Percentiles rank a stretch among this genome's conserved stretches.
These are phyloP conservation scores for Lycorma delicatula DNA, from an alignment of 1,140 invertebrate genomes.

Conservation along the genomic window DNA sequence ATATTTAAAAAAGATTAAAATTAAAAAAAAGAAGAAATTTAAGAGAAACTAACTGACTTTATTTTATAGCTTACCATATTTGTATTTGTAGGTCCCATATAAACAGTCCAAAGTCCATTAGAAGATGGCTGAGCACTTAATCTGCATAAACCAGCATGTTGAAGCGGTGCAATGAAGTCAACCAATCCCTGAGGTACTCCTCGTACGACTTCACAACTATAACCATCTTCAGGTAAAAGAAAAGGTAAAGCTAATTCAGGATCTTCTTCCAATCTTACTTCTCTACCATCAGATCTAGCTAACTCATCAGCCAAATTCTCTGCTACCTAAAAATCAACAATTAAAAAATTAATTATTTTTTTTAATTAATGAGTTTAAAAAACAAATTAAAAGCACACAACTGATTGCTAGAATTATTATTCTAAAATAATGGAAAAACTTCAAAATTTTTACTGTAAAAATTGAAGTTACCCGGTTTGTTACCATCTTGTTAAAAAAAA, in stretches of 20 bases:
- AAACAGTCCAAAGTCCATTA: slow-evolving; percentile 89
- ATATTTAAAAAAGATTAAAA: no score
- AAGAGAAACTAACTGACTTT: no score
- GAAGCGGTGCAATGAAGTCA: slow-evolving; percentile 83
- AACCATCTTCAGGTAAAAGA: slow-evolving; percentile 93
- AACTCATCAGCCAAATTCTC: slow-evolving; percentile 90
- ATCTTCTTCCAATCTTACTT: slow-evolving; percentile 75
- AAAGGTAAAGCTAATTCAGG: slow-evolving; percentile 81
- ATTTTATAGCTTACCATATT: slow-evolving; percentile 24
- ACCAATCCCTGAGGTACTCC: slow-evolving; percentile 78
- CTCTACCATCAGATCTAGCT: slow-evolving; percentile 78
- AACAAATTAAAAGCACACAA: no score
- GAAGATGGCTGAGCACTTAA: slow-evolving; percentile 83
- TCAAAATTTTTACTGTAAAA: no score
- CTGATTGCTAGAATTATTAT: no score
- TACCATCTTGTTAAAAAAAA: no score
- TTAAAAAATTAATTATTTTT: background rate
- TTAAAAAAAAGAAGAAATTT: no score
- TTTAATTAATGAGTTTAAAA: no score
- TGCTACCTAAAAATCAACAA: slow-evolving; percentile 53
- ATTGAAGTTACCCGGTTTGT: no score
- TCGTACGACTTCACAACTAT: slow-evolving; percentile 91
- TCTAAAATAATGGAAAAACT: no score
- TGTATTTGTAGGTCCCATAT: slow-evolving; percentile 54
- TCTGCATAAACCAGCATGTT: slow-evolving; percentile 76